Percentiles rank a stretch among this genome's conserved stretches.
Conservation (phyloP, 2,113 vertebrate genomes). For the Psettodes erumei region DNA sequence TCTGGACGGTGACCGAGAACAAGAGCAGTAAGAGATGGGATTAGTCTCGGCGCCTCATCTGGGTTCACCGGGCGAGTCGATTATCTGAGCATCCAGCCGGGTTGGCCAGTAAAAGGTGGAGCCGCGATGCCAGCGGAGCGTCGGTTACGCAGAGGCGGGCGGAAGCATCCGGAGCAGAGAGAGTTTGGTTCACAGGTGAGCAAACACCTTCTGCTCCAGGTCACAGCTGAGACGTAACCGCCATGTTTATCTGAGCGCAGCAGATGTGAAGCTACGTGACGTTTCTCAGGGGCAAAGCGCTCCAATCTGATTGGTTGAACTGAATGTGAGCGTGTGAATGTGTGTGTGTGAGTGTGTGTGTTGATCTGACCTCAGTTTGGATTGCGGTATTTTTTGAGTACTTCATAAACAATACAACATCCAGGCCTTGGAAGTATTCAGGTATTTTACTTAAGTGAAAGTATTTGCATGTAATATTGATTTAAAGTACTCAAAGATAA, state of each 20-base stretch:
- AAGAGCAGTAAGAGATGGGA: no score
- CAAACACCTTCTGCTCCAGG: neutral
- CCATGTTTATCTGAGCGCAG: neutral
- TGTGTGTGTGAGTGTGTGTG: no score
- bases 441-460: no score
- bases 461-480: no score
- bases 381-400: no score
- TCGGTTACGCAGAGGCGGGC: neutral
- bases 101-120: no score
- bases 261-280: neutral
- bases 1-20: neutral
- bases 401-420: no score
- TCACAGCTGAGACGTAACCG: neutral
- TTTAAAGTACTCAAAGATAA: no score
- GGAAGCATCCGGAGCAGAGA: neutral
- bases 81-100: constrained; percentile 15
- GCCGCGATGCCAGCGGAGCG: neutral
- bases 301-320: neutral
- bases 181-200: constrained; percentile 6
- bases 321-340: no score
- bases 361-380: no score
- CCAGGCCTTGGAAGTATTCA: no score
- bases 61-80: constrained; percentile 14
- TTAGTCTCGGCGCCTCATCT: constrained; percentile 24
- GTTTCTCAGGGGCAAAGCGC: neutral